phyloP scores from a whole-genome alignment of 2,113 vertebrate species.

The Terrapene triunguis region DNA sequence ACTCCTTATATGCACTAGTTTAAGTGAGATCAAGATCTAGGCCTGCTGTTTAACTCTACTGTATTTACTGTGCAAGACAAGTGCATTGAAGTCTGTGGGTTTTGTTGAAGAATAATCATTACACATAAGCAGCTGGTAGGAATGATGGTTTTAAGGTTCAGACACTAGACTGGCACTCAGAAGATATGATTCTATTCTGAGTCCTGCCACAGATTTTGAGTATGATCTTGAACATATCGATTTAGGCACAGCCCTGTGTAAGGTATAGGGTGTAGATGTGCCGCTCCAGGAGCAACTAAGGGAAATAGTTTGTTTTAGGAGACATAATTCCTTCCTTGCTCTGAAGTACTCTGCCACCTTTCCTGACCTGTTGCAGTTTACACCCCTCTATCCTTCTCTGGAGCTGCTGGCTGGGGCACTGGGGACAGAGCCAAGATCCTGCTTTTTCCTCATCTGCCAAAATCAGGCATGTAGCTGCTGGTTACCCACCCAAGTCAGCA shows the following conservation, averaged over 20 bases:
- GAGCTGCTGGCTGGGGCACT: background rate
- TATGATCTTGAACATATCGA: background rate
- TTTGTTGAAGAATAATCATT: background rate
- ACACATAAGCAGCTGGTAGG: background rate
- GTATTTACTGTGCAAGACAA: background rate
- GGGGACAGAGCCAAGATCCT: background rate
- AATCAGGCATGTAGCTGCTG: background rate
- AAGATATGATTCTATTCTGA: background rate
- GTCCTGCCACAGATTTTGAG: background rate
- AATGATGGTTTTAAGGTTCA: background rate
- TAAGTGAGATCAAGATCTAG: accelerated
- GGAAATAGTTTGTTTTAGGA: background rate
- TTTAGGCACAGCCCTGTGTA: background rate
- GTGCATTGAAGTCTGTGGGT: background rate
- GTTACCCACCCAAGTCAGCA: background rate
- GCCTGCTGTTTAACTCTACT: background rate
- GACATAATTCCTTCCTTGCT: background rate
- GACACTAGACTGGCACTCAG: background rate
- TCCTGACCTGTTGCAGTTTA: background rate
- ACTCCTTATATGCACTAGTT: accelerated
- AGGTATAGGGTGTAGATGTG: background rate
- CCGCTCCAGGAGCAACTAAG: background rate
- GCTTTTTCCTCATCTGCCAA: background rate
- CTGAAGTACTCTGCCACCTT: background rate
- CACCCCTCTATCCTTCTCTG: background rate